These are phyloP conservation scores for Aramus guarauna DNA, from an alignment of 2,113 vertebrate species.

Conservation along the genomic window DNA sequence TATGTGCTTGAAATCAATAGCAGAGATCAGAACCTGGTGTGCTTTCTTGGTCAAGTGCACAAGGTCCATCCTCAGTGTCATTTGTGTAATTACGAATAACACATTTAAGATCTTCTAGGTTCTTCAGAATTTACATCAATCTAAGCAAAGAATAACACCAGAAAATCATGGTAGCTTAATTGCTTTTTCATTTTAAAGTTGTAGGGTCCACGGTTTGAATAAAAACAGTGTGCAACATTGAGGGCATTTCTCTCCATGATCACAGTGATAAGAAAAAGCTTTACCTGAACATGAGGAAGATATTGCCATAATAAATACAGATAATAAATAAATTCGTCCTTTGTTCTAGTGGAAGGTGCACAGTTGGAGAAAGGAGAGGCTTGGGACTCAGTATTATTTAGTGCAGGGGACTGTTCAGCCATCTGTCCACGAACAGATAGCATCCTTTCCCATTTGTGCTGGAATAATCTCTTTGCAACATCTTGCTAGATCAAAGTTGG, in stretches of 20 bases:
- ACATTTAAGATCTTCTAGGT: not conserved
- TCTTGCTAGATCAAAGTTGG: not conserved
- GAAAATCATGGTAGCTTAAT: not conserved
- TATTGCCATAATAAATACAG: not conserved
- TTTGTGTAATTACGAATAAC: not conserved
- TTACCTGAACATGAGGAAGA: not conserved
- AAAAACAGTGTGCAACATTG: not conserved
- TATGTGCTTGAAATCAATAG: not conserved
- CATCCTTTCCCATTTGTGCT: slow-evolving; percentile 28
- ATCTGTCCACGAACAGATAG: slow-evolving; percentile 42
- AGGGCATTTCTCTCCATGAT: not conserved
- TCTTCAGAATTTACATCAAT: not conserved
- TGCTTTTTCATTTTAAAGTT: not conserved
- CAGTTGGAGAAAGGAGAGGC: slow-evolving; percentile 31
- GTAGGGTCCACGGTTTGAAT: not conserved
- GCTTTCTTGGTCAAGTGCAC: not conserved
- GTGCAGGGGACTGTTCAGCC: slow-evolving; percentile 41
- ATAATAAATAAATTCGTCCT: not conserved
- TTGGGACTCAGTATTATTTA: slow-evolving; percentile 49
- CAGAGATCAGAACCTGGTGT: not conserved
- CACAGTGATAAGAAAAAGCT: not conserved
- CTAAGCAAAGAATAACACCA: not conserved
- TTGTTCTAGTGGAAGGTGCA: slow-evolving; percentile 33
- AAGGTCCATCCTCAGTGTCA: not conserved
- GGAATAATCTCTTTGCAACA: slow-evolving; percentile 1